Evolutionary conservation across 2,888 invertebrate genomes (phyloP).

Genomic region (Cetonia aurata): DNA sequence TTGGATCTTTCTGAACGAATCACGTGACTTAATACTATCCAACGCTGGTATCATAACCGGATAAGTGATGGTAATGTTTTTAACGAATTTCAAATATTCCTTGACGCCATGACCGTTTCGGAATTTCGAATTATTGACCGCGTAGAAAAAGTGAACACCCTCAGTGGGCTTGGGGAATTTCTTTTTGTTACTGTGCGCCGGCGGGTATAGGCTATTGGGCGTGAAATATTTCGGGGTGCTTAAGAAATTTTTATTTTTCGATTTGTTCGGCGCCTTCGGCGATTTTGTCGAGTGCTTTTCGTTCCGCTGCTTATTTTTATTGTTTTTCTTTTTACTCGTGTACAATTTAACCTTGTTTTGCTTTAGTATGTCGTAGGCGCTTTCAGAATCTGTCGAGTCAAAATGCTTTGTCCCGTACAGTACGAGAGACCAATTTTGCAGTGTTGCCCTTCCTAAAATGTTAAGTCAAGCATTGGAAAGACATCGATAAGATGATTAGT

Average conservation of each 20-base stretch:
- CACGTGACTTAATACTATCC: conserved; percentile 62
- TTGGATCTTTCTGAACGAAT: conserved; percentile 61
- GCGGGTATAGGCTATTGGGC: conserved; percentile 37
- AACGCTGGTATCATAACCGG: conserved; percentile 74
- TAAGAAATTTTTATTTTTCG: conserved; percentile 56
- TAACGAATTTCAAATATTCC: conserved; percentile 63
- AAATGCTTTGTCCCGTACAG: conserved; percentile 87
- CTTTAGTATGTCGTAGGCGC: conserved; percentile 51
- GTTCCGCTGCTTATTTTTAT: conserved; percentile 61
- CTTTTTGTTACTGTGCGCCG: conserved; percentile 45
- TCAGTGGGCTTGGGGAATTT: conserved; percentile 48
- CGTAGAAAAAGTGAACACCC: conserved; percentile 56
- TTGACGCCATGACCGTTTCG: conserved; percentile 60
- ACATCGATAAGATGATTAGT: conserved; percentile 20
- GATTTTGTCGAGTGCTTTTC: conserved; percentile 51
- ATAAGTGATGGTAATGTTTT: conserved; percentile 72
- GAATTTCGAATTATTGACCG: conserved; percentile 61
- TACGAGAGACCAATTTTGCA: conserved; percentile 94
- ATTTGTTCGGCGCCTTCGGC: conserved; percentile 52
- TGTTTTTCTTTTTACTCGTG: conserved; percentile 70
- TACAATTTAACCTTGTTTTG: conserved; percentile 68
- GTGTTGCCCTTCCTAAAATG: conserved; percentile 83
- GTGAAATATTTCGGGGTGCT: conserved; percentile 45
- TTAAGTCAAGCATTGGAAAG: conserved; percentile 22
- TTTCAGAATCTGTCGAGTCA: conserved; percentile 53